phyloP scores from a whole-genome alignment of 2,888 invertebrate genomes.

The Andrena marginata region DNA sequence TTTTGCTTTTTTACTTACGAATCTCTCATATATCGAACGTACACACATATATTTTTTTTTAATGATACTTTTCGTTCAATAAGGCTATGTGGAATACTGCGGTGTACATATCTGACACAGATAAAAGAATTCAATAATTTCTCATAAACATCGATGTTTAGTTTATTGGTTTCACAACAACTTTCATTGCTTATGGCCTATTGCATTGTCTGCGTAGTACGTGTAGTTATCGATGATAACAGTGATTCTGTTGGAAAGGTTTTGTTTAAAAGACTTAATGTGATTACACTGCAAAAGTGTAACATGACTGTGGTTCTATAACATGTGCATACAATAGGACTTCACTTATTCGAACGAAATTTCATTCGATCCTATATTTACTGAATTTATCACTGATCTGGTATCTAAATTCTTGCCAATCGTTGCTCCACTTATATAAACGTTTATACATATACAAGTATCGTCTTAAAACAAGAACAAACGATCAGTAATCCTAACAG shows the following conservation, averaged over 20 bases:
- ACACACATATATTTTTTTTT: background rate
- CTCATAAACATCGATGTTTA: background rate
- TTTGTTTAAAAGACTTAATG: constrained; percentile 12
- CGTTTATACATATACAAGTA: too few species aligned
- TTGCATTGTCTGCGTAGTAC: background rate
- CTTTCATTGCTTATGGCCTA: constrained; percentile 4
- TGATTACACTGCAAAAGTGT: constrained; percentile 29
- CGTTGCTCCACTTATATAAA: too few species aligned
- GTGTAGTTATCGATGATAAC: constrained; percentile 13
- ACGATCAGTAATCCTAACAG: background rate
- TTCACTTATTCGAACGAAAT: background rate
- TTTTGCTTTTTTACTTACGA: background rate
- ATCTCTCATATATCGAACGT: background rate
- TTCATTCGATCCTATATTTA: background rate
- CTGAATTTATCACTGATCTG: background rate
- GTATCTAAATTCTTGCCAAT: background rate
- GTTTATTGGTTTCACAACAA: background rate
- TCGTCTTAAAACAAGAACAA: background rate
- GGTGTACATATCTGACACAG: background rate
- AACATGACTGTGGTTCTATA: constrained; percentile 5
- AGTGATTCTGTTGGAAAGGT: background rate
- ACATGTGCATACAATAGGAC: background rate
- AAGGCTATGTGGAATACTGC: background rate
- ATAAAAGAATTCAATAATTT: background rate
- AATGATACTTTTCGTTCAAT: constrained; percentile 12